These are phyloP conservation scores for Lepus timidus DNA, from an alignment of 2,113 vertebrate species.

Conservation along the genomic window DNA sequence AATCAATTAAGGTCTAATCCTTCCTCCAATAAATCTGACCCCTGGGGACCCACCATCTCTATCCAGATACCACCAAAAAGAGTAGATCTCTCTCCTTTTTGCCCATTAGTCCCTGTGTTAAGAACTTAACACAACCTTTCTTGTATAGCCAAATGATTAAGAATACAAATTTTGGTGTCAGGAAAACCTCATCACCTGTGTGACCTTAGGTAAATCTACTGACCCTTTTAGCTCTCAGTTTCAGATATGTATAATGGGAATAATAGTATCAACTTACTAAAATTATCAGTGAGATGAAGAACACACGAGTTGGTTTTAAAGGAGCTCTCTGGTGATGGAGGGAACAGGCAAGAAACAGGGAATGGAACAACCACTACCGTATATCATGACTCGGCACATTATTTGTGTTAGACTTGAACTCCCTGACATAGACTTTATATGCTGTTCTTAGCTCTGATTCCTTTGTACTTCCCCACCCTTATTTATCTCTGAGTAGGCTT, in stretches of 20 bases:
- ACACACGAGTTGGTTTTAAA: background rate
- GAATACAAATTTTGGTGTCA: background rate
- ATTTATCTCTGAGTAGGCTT: background rate
- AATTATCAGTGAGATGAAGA: background rate
- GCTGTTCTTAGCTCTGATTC: background rate
- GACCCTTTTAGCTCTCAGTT: background rate
- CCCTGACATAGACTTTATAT: background rate
- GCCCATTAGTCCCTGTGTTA: background rate
- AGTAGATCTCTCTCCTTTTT: background rate
- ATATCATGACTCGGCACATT: background rate
- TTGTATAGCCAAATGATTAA: background rate
- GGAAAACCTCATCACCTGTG: background rate
- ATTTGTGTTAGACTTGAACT: background rate
- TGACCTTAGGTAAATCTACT: background rate
- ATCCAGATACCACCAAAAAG: background rate
- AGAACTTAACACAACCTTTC: slow-evolving; percentile 9
- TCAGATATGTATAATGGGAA: background rate
- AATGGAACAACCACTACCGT: background rate
- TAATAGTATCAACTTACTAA: background rate
- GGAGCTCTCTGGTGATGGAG: background rate
- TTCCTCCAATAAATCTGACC: background rate
- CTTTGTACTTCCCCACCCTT: background rate
- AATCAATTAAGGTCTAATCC: background rate
- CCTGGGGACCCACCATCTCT: background rate
- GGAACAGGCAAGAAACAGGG: background rate